Conservation (phyloP, 2,797 vertebrate species). For the Stomatorhinus walkeri region DNA sequence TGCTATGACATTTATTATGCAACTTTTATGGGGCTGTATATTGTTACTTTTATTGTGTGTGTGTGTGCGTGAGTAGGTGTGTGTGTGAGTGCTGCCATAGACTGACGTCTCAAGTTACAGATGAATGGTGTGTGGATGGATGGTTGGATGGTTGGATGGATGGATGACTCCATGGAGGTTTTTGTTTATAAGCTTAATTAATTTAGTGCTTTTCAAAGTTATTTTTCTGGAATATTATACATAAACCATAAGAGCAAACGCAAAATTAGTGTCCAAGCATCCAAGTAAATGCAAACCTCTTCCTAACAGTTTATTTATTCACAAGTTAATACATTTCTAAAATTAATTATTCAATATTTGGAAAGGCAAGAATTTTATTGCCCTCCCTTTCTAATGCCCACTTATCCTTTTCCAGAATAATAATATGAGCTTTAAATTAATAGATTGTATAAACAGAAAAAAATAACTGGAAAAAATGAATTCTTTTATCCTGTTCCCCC, state of each 20-base stretch:
- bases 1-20: background rate
- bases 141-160: background rate
- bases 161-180: background rate
- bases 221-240: background rate
- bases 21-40: background rate
- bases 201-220: background rate
- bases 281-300: background rate
- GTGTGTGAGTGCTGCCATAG: background rate
- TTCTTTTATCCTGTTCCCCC: background rate
- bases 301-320: background rate
- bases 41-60: background rate
- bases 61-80: background rate
- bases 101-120: background rate
- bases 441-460: background rate
- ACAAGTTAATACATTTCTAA: background rate
- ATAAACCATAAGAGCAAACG: background rate
- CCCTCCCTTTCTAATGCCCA: background rate
- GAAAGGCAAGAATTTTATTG: background rate
- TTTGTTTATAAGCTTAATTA: background rate
- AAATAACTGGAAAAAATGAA: background rate
- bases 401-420: background rate
- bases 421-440: background rate
- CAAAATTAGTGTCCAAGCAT: background rate
- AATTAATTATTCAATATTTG: background rate
- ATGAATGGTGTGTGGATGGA: background rate